phyloP scores from a whole-genome alignment of 2,888 invertebrate species.

The Gasteruption jaculator region DNA sequence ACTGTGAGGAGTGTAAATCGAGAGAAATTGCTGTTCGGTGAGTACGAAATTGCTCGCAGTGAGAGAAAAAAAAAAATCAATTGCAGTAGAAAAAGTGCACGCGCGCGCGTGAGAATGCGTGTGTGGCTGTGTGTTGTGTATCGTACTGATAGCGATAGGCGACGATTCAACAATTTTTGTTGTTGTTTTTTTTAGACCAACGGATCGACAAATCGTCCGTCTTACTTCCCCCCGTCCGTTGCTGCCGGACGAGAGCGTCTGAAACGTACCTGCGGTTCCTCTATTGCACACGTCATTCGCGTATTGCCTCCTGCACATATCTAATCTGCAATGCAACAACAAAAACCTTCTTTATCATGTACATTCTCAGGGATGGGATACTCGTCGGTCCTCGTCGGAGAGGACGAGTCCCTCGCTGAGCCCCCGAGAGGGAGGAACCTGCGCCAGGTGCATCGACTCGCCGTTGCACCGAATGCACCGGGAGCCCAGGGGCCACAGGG shows the following conservation, averaged over 20 bases:
- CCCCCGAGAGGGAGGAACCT: no score
- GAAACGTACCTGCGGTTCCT: conserved; percentile 91
- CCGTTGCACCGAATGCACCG: no score
- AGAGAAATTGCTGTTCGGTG: no score
- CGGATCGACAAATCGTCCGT: no score
- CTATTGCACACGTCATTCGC: conserved; percentile 95
- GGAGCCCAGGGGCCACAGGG: no score
- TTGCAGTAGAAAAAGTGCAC: conserved; percentile 1
- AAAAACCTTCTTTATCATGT: conserved; percentile 52
- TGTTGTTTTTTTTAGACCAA: conserved; percentile 25
- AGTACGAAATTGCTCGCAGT: no score
- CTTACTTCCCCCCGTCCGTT: no score
- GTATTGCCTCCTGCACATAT: conserved; percentile 96
- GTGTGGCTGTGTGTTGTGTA: neutral
- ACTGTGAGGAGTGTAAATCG: conserved; percentile 9
- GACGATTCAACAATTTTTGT: conserved; percentile 18
- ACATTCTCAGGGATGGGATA: conserved; percentile 19
- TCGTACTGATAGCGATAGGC: neutral
- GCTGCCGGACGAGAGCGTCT: no score
- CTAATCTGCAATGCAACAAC: conserved; percentile 84
- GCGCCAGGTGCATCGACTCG: no score
- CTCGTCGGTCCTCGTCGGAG: conserved; percentile 12
- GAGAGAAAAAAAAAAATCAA: no score
- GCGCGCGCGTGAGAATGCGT: neutral
- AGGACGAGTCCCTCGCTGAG: no score